These are phyloP conservation scores for Sarcophilus harrisii DNA, from an alignment of 2,797 vertebrate genomes.

Conservation along the genomic window DNA sequence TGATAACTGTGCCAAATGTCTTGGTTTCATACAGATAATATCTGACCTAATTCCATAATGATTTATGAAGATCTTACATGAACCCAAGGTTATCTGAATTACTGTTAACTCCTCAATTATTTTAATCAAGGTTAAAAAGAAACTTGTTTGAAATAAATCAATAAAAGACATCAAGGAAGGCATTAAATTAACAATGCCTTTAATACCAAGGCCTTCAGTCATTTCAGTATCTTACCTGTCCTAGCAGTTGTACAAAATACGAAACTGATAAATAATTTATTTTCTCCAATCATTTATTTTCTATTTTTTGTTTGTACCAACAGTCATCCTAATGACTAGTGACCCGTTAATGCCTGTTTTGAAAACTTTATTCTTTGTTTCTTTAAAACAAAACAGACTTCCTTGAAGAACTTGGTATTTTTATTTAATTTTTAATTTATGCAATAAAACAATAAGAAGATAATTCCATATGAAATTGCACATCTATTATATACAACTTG, in stretches of 20 bases:
- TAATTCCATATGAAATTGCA: background rate
- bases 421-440: background rate
- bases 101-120: constrained; percentile 45
- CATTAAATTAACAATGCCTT: background rate
- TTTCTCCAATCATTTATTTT: background rate
- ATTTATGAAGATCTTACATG: constrained; percentile 49
- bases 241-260: background rate
- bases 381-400: background rate
- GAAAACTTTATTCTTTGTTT: background rate
- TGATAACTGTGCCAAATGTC: constrained; percentile 63
- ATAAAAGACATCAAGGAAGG: background rate
- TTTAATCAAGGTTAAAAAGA: constrained; percentile 53
- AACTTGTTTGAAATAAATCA: constrained; percentile 13
- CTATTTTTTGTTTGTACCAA: background rate
- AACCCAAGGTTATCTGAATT: constrained; percentile 46
- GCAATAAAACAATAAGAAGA: background rate
- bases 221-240: constrained; percentile 22
- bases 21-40: constrained; percentile 70
- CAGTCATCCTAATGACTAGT: background rate
- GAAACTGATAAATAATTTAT: background rate
- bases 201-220: background rate
- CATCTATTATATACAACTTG: background rate
- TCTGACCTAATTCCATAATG: constrained; percentile 58
- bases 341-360: background rate
- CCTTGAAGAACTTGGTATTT: background rate